A percentile compares a stretch with the other conserved stretches of the same genome.
Evolutionary conservation across 2,113 vertebrate genomes (phyloP).

Genomic region (Thunnus maccoyii): DNA sequence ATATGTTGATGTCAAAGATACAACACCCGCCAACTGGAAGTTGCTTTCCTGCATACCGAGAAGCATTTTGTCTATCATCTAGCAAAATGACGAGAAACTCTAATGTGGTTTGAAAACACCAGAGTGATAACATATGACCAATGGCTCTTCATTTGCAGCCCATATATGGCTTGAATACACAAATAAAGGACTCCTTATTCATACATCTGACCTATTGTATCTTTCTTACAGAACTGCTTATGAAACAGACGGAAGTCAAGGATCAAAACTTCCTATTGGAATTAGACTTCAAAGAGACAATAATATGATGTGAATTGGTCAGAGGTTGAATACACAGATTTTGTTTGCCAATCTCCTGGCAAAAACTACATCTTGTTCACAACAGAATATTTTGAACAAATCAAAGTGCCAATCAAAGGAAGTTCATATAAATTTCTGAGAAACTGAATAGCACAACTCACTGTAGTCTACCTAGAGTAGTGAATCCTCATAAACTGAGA

Average conservation of each 20-base stretch:
- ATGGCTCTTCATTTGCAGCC: not conserved
- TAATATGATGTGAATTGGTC: too few species aligned
- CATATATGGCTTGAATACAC: slow-evolving; percentile 31
- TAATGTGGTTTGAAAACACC: slow-evolving; percentile 48
- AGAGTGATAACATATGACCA: slow-evolving; percentile 9
- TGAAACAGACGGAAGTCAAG: slow-evolving; percentile 1
- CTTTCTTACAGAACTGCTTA: not conserved
- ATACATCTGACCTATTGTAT: not conserved
- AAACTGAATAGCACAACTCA: too few species aligned
- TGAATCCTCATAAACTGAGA: too few species aligned
- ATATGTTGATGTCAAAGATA: slow-evolving; percentile 4
- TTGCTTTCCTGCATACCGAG: slow-evolving; percentile 60
- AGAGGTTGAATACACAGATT: too few species aligned
- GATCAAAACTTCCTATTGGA: slow-evolving; percentile 2
- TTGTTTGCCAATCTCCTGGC: too few species aligned
- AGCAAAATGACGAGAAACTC: slow-evolving; percentile 14
- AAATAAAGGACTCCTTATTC: slow-evolving; percentile 24
- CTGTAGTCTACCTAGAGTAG: too few species aligned
- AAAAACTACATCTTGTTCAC: too few species aligned
- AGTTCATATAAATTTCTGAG: too few species aligned
- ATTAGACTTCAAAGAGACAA: too few species aligned
- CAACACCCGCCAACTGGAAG: not conserved
- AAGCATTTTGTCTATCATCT: slow-evolving; percentile 51
- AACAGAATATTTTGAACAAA: too few species aligned
- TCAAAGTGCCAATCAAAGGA: too few species aligned